These are phyloP conservation scores for Ophioninae sp. DNA, from an alignment of 2,888 invertebrate species.

Conservation along the genomic window DNA sequence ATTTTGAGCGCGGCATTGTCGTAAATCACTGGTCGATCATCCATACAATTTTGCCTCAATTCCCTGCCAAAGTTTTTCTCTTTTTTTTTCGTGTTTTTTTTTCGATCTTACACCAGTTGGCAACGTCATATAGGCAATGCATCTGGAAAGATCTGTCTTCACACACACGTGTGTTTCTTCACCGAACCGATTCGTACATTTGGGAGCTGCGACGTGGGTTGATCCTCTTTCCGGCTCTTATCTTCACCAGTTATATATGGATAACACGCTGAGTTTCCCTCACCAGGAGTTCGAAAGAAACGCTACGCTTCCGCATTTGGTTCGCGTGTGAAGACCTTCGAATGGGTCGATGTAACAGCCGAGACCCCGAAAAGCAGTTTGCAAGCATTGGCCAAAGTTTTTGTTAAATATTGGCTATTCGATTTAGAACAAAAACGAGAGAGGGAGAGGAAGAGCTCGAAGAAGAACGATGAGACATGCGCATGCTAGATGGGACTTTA, in stretches of 20 bases:
- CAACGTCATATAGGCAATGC: slow-evolving; percentile 16
- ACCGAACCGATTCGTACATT: slow-evolving; percentile 20
- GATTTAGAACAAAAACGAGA: slow-evolving; percentile 33
- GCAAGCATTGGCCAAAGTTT: slow-evolving; percentile 29
- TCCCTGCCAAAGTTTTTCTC: slow-evolving; percentile 65
- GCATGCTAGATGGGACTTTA: slow-evolving; percentile 40
- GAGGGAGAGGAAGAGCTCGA: slow-evolving; percentile 13
- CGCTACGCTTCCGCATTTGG: slow-evolving; percentile 16
- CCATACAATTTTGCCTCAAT: slow-evolving; percentile 70
- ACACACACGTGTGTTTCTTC: neutral
- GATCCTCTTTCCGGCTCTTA: slow-evolving; percentile 58
- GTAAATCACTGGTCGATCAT: slow-evolving; percentile 73
- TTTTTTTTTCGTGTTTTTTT: slow-evolving; percentile 42
- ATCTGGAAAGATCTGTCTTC: slow-evolving; percentile 11
- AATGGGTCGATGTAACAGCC: slow-evolving; percentile 7
- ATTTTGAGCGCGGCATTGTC: slow-evolving; percentile 46
- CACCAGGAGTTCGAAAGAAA: slow-evolving; percentile 11
- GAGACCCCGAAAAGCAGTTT: slow-evolving; percentile 33
- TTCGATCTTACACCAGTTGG: neutral
- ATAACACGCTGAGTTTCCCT: neutral
- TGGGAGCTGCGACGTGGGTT: slow-evolving; percentile 20
- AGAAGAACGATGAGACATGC: slow-evolving; percentile 1
- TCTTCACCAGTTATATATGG: slow-evolving; percentile 29
- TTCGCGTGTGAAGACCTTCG: neutral
- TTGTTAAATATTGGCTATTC: slow-evolving; percentile 41